Evolutionary conservation across 2,888 invertebrate species (phyloP), one percentile per base, ranked within the genome.

Genomic region (Pollenia angustigena): DNA sequence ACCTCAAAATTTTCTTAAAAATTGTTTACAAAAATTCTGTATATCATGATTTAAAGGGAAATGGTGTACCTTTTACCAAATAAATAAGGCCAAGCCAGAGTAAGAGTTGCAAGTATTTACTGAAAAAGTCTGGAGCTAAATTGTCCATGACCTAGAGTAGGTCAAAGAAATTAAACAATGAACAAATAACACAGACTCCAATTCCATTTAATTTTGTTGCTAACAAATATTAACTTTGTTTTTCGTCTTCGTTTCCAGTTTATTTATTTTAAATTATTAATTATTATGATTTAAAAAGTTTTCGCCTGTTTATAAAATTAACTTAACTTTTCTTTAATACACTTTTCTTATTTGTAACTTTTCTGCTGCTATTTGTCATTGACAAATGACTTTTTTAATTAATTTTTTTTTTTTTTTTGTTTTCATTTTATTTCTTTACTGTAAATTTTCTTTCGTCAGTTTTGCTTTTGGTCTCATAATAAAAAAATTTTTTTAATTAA

Each of bases 401-500:
- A 81, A 84, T 50, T 84, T 84, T 78, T n/a, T n/a, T 72, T 42
- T 72, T 78, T 23, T 23, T 23, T 78, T 50, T 12, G 62, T 56
- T 83, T 46, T 71, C 48, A 48, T 56, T 69, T 66, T 16, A 12
- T 40, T 44, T 8, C 18, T 62, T 50, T 12, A 46, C 48, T 74
- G 18, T 23, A 56, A 40, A 62, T 14, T 69, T 46, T 40, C 14
- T 32, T 76, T 54, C 18, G 23, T 32, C 40, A 56, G 42, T 60
- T 68, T 74, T 60, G 18, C 40, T 66, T 68, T 72, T 18, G 79
- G 62, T 79, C 82, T 64, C 78, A 68, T 82, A 86, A 74, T 80
- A 71, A 82, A 86, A 87, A 66, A 84, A 84, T 78, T 81, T 87
- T 23, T 86, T 87, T 87, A 87, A 87, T 87, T 81, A n/a, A n/a